These are phyloP conservation scores for Gibbula magus DNA, from an alignment of 2,888 invertebrate species.

Conservation along the genomic window DNA sequence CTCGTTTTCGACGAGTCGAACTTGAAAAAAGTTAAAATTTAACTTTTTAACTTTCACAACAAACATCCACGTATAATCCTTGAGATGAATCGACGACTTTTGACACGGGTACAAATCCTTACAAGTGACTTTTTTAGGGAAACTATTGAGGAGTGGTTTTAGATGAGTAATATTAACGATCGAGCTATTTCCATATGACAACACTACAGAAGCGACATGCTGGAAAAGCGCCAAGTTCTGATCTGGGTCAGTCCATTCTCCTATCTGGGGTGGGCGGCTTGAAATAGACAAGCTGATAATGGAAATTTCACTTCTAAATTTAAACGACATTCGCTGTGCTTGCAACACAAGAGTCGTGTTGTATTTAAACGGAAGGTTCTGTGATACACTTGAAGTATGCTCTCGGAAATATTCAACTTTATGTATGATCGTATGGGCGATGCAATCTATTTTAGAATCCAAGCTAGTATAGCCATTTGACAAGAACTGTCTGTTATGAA, in stretches of 20 bases:
- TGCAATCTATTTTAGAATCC: no score
- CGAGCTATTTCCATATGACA: neutral
- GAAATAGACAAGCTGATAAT: neutral
- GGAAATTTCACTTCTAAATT: no score
- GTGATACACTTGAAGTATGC: no score
- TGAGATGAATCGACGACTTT: neutral
- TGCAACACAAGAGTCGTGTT: no score
- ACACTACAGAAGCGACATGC: neutral
- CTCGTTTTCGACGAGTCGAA: neutral
- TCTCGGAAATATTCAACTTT: no score
- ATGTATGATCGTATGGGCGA: no score
- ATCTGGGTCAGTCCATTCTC: conserved; percentile 3
- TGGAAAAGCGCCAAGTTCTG: neutral
- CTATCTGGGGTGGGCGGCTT: neutral
- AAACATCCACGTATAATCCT: neutral
- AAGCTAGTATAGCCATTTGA: no score
- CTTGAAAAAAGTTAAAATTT: neutral
- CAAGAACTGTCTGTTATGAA: no score
- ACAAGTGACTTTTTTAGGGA: neutral
- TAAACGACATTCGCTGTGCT: no score
- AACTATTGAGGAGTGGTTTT: neutral
- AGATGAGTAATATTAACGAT: neutral
- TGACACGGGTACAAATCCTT: neutral
- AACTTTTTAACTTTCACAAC: neutral
- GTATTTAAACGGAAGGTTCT: no score